Evolutionary conservation across 2,888 invertebrate genomes (phyloP), one percentile per base, ranked within the genome.

Genomic region (Ornithoptera priamus): DNA sequence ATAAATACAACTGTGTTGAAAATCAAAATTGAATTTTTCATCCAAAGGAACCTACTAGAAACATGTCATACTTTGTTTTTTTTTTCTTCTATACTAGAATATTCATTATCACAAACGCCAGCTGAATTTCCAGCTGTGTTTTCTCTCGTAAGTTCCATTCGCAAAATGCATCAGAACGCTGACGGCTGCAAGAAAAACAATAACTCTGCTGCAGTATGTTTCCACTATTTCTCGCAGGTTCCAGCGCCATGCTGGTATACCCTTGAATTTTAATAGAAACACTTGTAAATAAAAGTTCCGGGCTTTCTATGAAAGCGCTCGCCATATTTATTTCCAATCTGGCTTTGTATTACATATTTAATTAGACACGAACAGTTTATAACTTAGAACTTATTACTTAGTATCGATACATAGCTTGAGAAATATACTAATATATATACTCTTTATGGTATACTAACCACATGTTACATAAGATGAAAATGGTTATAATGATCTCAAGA

Each of bases 181-280:
- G 53, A 53, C 53, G 15, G 53, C 10, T 4, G 0, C 56, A 20
- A 10, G 56, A 20, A 50, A 56, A 56, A 56, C 56, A 56, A 20
- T 56, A 56, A 56, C 20, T 56, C 56, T n/a, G 56, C 18, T 20
- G 15, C 7, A 56, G n/a, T n/a, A 56, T 20, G 20, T 56, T 20
- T 20, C 18, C n/a, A 1, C 10, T 20, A 56, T 56, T 56, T n/a
- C 56, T 56, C 20, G 18, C 56, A 56, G 64, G 56, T 64, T 64
- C 64, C 53, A 56, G 46, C 5, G 62, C 36, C 64, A 64, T 56
- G 36, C 64, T 7, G 2, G 36, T 30, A 53, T 56, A 56, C 20
- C 53, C 36, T 64, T 64, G 63, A 64, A 64, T 64, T 30, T 64
- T 65, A 65, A 58, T 58, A 58, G 18, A 58, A 58, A 65, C 42